These are phyloP conservation scores for Solenopsis invicta DNA, from an alignment of 1,140 invertebrate genomes.

Conservation along the genomic window DNA sequence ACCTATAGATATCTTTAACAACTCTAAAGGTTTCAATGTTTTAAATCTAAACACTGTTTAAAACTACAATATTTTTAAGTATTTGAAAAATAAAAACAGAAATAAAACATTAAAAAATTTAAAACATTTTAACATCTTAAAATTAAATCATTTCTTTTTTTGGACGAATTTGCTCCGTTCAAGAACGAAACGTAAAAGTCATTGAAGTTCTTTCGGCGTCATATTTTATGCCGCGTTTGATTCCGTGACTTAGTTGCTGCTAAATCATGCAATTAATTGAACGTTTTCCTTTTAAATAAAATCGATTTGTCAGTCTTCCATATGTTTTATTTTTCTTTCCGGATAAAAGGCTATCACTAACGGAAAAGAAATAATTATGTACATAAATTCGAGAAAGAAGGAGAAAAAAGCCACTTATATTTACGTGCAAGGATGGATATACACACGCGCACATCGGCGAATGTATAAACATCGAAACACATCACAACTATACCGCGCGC, in stretches of 20 bases:
- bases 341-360: constrained; percentile 37
- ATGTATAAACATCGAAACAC: constrained; percentile 68
- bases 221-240: neutral
- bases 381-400: constrained; percentile 16
- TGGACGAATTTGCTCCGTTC: neutral
- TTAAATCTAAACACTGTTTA: no score
- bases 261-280: constrained; percentile 39
- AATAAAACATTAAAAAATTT: no score
- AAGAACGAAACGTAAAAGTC: neutral
- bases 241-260: neutral
- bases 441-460: constrained; percentile 48
- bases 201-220: neutral
- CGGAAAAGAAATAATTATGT: constrained; percentile 41
- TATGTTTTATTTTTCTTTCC: constrained; percentile 49
- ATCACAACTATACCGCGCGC: constrained; percentile 32
- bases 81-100: no score
- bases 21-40: no score
- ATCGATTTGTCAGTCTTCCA: constrained; percentile 80
- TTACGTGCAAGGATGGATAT: constrained; percentile 74
- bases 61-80: no score
- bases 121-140: no score
- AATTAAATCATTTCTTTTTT: no score
- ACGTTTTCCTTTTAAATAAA: constrained; percentile 69
- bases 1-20: no score
- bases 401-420: constrained; percentile 59